Conservation (phyloP, 2,797 vertebrate genomes). For the Sebastes alutus region DNA sequence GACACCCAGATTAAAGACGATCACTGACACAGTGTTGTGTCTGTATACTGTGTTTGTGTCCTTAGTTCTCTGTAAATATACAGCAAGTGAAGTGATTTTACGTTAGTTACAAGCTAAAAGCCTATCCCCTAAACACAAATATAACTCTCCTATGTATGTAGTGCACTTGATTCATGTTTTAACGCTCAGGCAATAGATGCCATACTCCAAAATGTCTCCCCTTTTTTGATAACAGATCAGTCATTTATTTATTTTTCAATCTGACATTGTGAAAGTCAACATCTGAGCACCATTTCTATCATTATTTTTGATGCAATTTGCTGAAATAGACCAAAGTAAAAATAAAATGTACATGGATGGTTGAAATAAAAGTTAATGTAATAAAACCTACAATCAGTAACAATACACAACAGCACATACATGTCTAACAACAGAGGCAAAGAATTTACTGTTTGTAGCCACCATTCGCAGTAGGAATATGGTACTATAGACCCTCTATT, state of each 20-base stretch:
- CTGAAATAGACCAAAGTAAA: constrained; percentile 5
- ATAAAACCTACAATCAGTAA: constrained; percentile 28
- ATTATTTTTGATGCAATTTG: background rate
- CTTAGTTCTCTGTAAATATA: background rate
- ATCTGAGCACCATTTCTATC: background rate
- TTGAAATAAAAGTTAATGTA: constrained; percentile 15
- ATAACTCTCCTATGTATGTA: background rate
- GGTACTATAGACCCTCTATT: background rate
- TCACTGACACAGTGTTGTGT: background rate
- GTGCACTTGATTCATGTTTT: background rate
- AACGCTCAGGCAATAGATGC: background rate
- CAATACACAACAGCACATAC: constrained; percentile 36
- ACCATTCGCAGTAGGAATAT: constrained; percentile 1
- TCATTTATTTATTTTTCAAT: constrained; percentile 26
- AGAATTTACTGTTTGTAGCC: background rate
- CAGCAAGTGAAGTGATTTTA: background rate
- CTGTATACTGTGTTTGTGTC: background rate
- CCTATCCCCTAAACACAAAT: background rate
- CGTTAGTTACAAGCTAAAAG: background rate
- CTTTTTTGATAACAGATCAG: constrained; percentile 26
- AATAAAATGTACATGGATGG: constrained; percentile 7
- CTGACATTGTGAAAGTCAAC: constrained; percentile 19
- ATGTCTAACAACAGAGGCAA: constrained; percentile 9
- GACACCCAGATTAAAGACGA: background rate
- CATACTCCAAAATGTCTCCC: background rate